Base-by-base conservation (phyloP, 2,797 vertebrate species). In the Emys orbicularis region DNA sequence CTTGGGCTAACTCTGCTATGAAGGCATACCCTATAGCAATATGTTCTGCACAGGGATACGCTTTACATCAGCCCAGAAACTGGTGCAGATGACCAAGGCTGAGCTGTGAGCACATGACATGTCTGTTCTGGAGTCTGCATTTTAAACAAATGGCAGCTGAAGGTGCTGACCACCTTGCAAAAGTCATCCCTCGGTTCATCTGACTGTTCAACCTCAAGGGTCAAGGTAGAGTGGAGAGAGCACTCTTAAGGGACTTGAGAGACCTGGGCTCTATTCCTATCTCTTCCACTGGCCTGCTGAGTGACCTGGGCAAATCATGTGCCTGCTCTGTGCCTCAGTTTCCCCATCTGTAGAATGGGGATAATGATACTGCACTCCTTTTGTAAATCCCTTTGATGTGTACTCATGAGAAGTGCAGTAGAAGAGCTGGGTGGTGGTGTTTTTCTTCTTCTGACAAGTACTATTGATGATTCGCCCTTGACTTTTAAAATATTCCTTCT, bases 401-500 rank as follows among this genome's bases (percentile, higher is more conserved):
- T 31, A 59, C 57, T 31, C 12, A 59, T 37, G 18, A 72, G 21
- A 72, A 72, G 65, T n/a, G 89, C 86, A 87, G 81, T 34, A 37
- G 8, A 0, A 3, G 54, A 41, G n/a, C 79, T 92, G 88, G 84
- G 87, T 90, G 93, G 47, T 37, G 53, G 94, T 90, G 54, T 23
- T 1, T 95, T 94, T 96, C 65, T 54, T 90, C 52, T 50, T 87
- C 41, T 81, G 81, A 94, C 90, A 94, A 82, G 41, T 84, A 47
- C 79, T 49, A 37, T 41, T 88, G 18, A 79, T 83, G 47, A 79
- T 83, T 94, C 94, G 56, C 81, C 56, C 88, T 41, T 65, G 15
- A 94, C 79, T 93, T 95, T 89, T 91, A 94, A 95, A 90, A 86
- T 85, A 83, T 5, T 83, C n/a, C 49, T 34, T 84, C 81, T 88